Evolutionary conservation across 2,888 invertebrate species (phyloP).

Genomic region (Parnassius glacialis): DNA sequence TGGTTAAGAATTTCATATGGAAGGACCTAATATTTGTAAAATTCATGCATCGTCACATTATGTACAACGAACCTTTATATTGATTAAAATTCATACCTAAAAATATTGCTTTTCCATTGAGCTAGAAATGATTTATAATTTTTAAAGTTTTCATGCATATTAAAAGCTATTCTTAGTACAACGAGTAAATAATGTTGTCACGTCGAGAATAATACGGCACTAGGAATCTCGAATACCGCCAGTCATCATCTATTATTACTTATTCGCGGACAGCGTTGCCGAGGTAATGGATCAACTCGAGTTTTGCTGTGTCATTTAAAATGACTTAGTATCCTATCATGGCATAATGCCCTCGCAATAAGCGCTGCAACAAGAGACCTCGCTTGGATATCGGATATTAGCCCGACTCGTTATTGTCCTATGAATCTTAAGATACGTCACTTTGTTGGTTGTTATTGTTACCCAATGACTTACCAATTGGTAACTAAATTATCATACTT

Average conservation of each 20-base stretch:
- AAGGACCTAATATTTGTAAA: too few species aligned
- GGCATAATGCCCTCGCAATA: constrained; percentile 33
- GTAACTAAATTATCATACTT: constrained; percentile 6
- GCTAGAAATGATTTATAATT: too few species aligned
- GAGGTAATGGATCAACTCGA: constrained; percentile 42
- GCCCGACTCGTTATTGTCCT: constrained; percentile 24
- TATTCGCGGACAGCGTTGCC: constrained; percentile 38
- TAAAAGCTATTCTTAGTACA: constrained; percentile 5
- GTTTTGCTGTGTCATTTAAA: constrained; percentile 45
- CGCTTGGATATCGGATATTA: constrained; percentile 17
- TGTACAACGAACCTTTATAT: too few species aligned
- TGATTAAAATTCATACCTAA: too few species aligned
- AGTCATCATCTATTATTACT: constrained; percentile 59
- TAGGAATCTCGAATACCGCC: constrained; percentile 39
- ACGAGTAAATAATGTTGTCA: constrained; percentile 50
- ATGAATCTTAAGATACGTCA: constrained; percentile 26
- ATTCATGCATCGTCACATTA: too few species aligned
- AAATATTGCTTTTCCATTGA: too few species aligned
- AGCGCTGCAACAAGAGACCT: constrained; percentile 24
- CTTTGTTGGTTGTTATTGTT: constrained; percentile 23
- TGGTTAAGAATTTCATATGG: too few species aligned
- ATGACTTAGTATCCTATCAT: constrained; percentile 30
- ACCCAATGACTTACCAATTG: constrained; percentile 22
- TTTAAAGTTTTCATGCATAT: constrained; percentile 6
- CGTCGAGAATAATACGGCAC: constrained; percentile 39